Evolutionary conservation across 2,113 vertebrate species (phyloP).

Genomic region (Coryphaenoides rupestris): DNA sequence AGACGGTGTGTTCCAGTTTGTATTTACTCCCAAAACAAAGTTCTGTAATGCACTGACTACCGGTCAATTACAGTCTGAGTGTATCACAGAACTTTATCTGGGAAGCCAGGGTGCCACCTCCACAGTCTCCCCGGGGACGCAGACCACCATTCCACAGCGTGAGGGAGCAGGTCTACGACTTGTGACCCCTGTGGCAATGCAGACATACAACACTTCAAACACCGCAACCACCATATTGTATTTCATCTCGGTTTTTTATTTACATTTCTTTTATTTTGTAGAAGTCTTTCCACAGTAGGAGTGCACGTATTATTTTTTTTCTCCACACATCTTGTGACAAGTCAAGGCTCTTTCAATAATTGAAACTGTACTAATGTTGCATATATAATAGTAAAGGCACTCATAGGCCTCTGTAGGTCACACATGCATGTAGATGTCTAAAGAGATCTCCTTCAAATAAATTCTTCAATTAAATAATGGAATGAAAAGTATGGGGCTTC

Average conservation of each 20-base stretch:
- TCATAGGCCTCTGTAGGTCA: slow-evolving; percentile 33
- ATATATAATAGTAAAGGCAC: not conserved
- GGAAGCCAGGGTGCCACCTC: slow-evolving; percentile 75
- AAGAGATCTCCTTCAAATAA: too few species aligned
- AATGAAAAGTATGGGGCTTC: not conserved
- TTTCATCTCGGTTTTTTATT: not conserved
- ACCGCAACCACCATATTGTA: not conserved
- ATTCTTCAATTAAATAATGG: not conserved
- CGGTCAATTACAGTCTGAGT: slow-evolving; percentile 76
- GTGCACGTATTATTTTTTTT: not conserved
- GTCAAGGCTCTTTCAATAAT: not conserved
- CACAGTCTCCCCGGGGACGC: slow-evolving; percentile 59
- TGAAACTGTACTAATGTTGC: not conserved
- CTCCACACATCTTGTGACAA: not conserved
- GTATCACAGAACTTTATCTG: slow-evolving; percentile 84
- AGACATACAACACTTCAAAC: slow-evolving; percentile 31
- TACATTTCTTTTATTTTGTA: not conserved
- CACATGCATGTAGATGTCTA: too few species aligned
- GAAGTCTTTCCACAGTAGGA: not conserved
- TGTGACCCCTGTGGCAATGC: slow-evolving; percentile 49
- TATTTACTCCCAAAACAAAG: slow-evolving; percentile 80
- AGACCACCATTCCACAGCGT: slow-evolving; percentile 44
- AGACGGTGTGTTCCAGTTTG: slow-evolving; percentile 33
- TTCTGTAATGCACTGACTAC: slow-evolving; percentile 86
- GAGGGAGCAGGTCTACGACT: slow-evolving; percentile 16